Conservation (phyloP, 2,113 vertebrate species). For the Osmerus mordax region DNA sequence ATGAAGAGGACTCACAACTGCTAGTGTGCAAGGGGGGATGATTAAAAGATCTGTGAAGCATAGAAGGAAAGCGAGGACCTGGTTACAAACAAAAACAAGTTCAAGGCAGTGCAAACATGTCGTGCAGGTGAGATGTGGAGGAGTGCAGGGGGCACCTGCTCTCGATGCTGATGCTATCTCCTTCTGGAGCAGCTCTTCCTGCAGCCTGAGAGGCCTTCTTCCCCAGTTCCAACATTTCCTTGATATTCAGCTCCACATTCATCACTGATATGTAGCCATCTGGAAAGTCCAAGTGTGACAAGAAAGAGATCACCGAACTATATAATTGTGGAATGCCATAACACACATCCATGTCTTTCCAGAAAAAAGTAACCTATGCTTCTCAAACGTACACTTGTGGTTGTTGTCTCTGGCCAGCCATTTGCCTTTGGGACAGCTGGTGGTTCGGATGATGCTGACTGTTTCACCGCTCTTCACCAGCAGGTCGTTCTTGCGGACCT, state of each 20-base stretch:
- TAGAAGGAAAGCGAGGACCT: not conserved
- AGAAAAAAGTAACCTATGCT: not conserved
- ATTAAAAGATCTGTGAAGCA: constrained; percentile 65
- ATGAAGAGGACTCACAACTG: constrained; percentile 67
- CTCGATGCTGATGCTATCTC: constrained; percentile 64
- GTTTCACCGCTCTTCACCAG: constrained; percentile 66
- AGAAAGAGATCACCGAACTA: not conserved
- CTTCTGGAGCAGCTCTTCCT: constrained; percentile 54
- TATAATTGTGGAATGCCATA: not conserved
- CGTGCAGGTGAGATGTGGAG: not conserved
- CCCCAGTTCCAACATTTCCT: constrained; percentile 68
- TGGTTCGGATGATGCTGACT: constrained; percentile 62
- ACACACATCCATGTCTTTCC: not conserved
- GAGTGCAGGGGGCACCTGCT: constrained; percentile 58
- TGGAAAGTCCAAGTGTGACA: constrained; percentile 42
- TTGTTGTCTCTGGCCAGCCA: constrained; percentile 65
- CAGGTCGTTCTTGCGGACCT: constrained; percentile 59
- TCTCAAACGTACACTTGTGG: constrained; percentile 73
- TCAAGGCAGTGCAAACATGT: not conserved
- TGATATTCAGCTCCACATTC: constrained; percentile 66
- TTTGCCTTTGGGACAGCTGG: constrained; percentile 62
- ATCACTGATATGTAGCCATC: constrained; percentile 68
- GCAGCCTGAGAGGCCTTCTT: constrained; percentile 43
- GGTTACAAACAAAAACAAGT: not conserved
- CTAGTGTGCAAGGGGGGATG: constrained; percentile 59